Conservation (phyloP, 2,797 vertebrate species). For the Gymnothorax javanicus region DNA sequence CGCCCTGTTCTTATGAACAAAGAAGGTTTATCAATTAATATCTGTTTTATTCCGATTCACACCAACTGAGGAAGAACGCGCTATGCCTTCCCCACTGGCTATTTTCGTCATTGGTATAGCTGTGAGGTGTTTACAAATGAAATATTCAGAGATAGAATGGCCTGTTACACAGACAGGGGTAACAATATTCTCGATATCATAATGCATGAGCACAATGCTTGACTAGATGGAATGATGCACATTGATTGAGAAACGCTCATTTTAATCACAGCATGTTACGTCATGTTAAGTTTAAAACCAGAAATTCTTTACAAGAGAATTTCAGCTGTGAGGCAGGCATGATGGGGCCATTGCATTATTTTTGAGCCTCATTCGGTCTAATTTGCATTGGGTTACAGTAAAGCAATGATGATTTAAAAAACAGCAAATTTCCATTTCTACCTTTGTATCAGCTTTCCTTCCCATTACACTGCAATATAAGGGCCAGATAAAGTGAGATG, state of each 20-base stretch:
- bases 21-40: too few species aligned
- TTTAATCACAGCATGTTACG: not conserved
- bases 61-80: too few species aligned
- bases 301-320: not conserved
- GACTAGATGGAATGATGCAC: not conserved
- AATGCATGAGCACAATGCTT: not conserved
- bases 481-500: not conserved
- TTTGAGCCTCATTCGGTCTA: not conserved
- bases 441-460: not conserved
- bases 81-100: too few species aligned
- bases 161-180: constrained; percentile 53
- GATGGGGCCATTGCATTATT: not conserved
- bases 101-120: too few species aligned
- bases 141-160: constrained; percentile 56
- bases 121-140: too few species aligned
- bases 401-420: too few species aligned
- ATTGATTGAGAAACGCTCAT: not conserved
- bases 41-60: too few species aligned
- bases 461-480: not conserved
- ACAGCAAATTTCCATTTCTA: not conserved
- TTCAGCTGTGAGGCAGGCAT: not conserved
- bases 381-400: too few species aligned
- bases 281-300: not conserved
- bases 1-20: too few species aligned
- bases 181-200: not conserved